These are phyloP conservation scores for Pinctada fucata DNA, from an alignment of 2,888 invertebrate species.

Conservation along the genomic window DNA sequence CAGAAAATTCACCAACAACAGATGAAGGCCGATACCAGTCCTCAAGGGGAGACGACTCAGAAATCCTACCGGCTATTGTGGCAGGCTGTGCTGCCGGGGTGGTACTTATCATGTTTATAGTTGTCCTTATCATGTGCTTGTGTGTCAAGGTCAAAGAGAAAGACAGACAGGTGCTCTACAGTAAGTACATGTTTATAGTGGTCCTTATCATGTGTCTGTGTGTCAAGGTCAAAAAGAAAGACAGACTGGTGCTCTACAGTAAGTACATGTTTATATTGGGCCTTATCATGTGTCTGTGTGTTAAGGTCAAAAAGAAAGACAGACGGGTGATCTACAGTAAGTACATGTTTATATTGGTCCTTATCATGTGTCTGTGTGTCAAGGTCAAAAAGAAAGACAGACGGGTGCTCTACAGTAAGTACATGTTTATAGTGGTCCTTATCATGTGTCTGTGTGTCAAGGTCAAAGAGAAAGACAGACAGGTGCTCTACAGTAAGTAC, in stretches of 20 bases:
- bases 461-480: conserved; percentile 11
- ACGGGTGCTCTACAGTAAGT: conserved; percentile 24
- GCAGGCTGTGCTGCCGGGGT: conserved; percentile 55
- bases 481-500: conserved; percentile 24
- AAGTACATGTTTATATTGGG: conserved; percentile 46
- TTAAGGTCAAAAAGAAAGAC: conserved; percentile 20
- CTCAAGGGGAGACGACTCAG: conserved; percentile 20
- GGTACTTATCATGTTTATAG: conserved; percentile 48
- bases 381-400: conserved; percentile 17
- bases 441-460: conserved; percentile 45
- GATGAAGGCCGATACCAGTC: background rate
- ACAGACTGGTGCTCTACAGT: conserved; percentile 19
- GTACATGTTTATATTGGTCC: conserved; percentile 45
- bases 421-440: conserved; percentile 48
- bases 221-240: conserved; percentile 22
- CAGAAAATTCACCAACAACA: background rate
- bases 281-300: conserved; percentile 44
- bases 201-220: conserved; percentile 46
- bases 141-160: conserved; percentile 28
- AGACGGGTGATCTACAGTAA: conserved; percentile 23
- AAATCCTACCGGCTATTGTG: conserved; percentile 46
- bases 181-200: conserved; percentile 42
- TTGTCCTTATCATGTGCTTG: conserved; percentile 49
- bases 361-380: conserved; percentile 45
- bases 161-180: conserved; percentile 11